Percentiles rank a stretch among this genome's conserved stretches.
These are phyloP conservation scores for Zaprionus ghesquierei DNA, from an alignment of 1,140 invertebrate genomes.

Conservation along the genomic window DNA sequence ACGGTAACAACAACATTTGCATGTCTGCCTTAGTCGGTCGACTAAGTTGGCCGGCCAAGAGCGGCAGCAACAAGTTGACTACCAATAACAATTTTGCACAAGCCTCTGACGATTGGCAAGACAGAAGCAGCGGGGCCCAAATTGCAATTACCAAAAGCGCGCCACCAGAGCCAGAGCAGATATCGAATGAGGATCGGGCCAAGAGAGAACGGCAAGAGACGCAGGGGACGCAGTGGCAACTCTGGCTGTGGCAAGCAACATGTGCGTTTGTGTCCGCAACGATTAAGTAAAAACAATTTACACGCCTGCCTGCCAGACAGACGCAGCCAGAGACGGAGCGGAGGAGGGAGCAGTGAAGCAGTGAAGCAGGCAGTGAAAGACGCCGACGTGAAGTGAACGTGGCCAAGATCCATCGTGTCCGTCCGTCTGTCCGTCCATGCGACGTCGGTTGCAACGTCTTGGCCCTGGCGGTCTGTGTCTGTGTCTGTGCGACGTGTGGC, in stretches of 20 bases:
- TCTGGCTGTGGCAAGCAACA: conserved; percentile 55
- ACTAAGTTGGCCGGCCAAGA: conserved; percentile 69
- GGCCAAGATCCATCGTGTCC: conserved; percentile 26
- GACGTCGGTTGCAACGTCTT: conserved; percentile 27
- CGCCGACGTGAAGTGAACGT: conserved; percentile 7
- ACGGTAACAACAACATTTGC: conserved; percentile 62
- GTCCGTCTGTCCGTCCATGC: conserved; percentile 5
- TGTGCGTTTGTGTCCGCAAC: conserved; percentile 78
- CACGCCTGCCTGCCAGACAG: conserved; percentile 72
- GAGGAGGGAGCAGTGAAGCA: not conserved
- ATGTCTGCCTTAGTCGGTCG: conserved; percentile 74
- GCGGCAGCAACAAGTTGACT: conserved; percentile 39
- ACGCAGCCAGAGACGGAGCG: not conserved
- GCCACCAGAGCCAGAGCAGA: conserved; percentile 48
- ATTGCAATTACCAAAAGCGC: conserved; percentile 74
- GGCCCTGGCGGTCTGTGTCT: conserved; percentile 21
- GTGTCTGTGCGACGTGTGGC: conserved; percentile 56
- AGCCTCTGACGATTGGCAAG: conserved; percentile 38
- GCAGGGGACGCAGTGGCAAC: conserved; percentile 15
- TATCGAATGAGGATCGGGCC: conserved; percentile 60
- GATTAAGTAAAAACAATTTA: conserved; percentile 82
- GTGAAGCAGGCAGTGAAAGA: not conserved
- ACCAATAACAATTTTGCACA: conserved; percentile 65
- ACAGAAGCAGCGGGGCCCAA: conserved; percentile 58
- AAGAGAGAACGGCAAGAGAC: conserved; percentile 5